Conservation (phyloP, 2,113 vertebrate genomes). For the Archocentrus centrarchus region DNA sequence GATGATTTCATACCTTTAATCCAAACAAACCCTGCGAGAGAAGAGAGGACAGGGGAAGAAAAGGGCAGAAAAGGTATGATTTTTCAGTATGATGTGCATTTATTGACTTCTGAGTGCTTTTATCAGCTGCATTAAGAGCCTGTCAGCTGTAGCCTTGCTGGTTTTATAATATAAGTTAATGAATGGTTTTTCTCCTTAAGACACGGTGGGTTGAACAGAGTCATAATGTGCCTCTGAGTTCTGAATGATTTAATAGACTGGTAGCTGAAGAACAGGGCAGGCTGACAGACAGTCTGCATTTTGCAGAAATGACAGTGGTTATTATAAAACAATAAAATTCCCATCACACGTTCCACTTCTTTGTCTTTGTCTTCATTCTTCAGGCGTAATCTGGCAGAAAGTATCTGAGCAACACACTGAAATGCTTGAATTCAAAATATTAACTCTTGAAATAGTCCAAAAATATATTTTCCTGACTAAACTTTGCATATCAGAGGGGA, state of each 20-base stretch:
- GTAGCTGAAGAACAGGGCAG: constrained; percentile 26
- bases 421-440: neutral
- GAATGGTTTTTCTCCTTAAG: neutral
- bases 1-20: constrained; percentile 81
- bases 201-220: constrained; percentile 13
- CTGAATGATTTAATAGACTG: constrained; percentile 28
- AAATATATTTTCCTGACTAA: neutral
- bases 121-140: constrained; percentile 34
- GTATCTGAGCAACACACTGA: neutral
- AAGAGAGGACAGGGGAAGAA: constrained; percentile 46
- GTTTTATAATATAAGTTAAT: constrained; percentile 28
- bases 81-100: constrained; percentile 7
- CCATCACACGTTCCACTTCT: neutral
- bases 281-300: constrained; percentile 23
- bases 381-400: neutral
- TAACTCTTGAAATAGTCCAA: neutral
- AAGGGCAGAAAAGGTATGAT: constrained; percentile 25
- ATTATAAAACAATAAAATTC: constrained; percentile 38
- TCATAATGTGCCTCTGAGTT: constrained; percentile 16
- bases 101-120: constrained; percentile 21
- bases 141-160: constrained; percentile 9
- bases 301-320: constrained; percentile 5
- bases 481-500: neutral
- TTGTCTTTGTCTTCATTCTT: constrained; percentile 1
- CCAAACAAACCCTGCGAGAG: constrained; percentile 83